Evolutionary conservation across 2,888 invertebrate species (phyloP).

Genomic region (Gymnosoma rotundatum): DNA sequence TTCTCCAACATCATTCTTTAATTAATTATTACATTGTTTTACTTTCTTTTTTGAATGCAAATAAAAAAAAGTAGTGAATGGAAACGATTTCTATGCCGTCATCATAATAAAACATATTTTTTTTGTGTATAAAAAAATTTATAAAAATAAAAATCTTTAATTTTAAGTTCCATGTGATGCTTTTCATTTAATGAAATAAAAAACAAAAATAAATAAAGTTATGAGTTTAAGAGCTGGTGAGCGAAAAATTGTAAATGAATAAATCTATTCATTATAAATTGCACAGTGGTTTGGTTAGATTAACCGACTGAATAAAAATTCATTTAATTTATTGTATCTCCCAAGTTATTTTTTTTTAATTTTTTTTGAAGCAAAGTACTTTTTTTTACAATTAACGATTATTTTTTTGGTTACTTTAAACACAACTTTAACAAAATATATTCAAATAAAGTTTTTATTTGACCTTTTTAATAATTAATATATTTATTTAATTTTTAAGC

Average conservation of each 20-base stretch:
- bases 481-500: too few relatives aligned
- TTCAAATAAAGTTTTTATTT: too few relatives aligned
- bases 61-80: slow-evolving; percentile 42
- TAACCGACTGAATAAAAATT: neutral
- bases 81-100: slow-evolving; percentile 48
- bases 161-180: slow-evolving; percentile 59
- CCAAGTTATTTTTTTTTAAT: too few relatives aligned
- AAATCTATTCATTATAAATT: slow-evolving; percentile 50
- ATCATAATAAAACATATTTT: slow-evolving; percentile 52
- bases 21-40: slow-evolving; percentile 70
- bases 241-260: neutral
- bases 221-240: slow-evolving; percentile 9
- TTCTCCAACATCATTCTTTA: slow-evolving; percentile 61
- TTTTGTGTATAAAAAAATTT: slow-evolving; percentile 16
- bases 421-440: too few relatives aligned
- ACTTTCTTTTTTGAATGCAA: slow-evolving; percentile 57
- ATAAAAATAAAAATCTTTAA: slow-evolving; percentile 31
- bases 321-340: too few relatives aligned
- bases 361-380: too few relatives aligned
- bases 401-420: too few relatives aligned
- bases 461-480: too few relatives aligned
- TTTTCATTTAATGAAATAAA: slow-evolving; percentile 38
- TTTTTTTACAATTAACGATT: too few relatives aligned
- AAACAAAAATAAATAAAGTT: slow-evolving; percentile 10
- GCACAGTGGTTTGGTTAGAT: slow-evolving; percentile 24